Evolutionary conservation across 2,888 invertebrate genomes (phyloP), one percentile per base, ranked within the genome.

Genomic region (Achlya flavicornis): DNA sequence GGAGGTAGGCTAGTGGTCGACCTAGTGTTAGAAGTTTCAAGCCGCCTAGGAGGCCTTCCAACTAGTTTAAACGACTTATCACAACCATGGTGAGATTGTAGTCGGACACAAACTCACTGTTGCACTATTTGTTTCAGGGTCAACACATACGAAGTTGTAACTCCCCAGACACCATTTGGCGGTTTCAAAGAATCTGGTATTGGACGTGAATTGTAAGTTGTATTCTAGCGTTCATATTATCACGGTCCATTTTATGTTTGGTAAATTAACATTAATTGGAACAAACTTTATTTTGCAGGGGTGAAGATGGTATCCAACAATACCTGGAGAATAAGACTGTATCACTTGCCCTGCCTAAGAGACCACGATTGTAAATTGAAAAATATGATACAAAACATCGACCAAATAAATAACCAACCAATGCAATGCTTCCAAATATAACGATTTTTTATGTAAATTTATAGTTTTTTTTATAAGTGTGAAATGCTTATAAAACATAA

Each of bases 181-280:
- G 98, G 98, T 57, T 98, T 95, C 89, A 98, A 97, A 84, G 95
- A 96, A 78, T 98, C 98, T 38, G 98, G 98, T 62, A 95, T 97
- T 75, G 98, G 98, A 41, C 95, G 98, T 68, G 98, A 98, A 89
- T 77, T 96, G 94, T 95, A 88, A 91, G 94, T 91, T 41, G 1
- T 12, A 77, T 62, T 57, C 41, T 57, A 35, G 8, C 69, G 38
- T 60, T 33, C 14, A 41, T 41, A 41, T 41, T 11, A 19, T 38
- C n/a, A 41, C 16, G 7, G 10, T 58, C 7, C 6, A 58, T 1
- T 38, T 16, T 8, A 12, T 58, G 33, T 35, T 38, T 14, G 16
- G 3, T 14, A 57, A 26, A 19, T 57, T 8, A 6, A 32, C 12
- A 57, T 16, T 32, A 5, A 57, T 38, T 38, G 7, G 5, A 26